Evolutionary conservation across 2,797 vertebrate genomes (phyloP), one percentile per base, ranked within the genome.

Genomic region (Chiroxiphia lanceolata): DNA sequence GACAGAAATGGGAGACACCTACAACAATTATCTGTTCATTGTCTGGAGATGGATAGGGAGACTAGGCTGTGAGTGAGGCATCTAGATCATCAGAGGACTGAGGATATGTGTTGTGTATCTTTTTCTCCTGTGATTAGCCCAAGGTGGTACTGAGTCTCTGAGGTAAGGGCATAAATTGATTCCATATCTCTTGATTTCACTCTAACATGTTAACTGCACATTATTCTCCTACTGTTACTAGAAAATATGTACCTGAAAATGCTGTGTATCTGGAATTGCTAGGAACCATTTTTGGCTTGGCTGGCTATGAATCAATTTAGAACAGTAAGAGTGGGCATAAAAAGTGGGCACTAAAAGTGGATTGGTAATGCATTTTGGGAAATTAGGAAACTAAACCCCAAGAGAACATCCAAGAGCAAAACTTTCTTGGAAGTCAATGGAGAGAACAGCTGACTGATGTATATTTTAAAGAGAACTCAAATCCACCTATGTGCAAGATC

Each of bases 151-250:
- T 57, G 34, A 75, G 33, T 68, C 33, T 81, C 36, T 67, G 36
- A 82, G 80, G 36, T 60, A 82, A 86, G 60, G 86, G 3, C 76
- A 53, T 15, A 29, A 84, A 90, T 72, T 91, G 54, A 90, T 91
- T 95, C 74, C 67, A 84, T 63, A 78, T 72, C 26, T 81, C 63
- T 80, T 83, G 48, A 89, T 91, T 95, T 79, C 38, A 54, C 42
- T 61, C 42, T 78, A 36, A n/a, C 50, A 57, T 36, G 42, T 92
- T 81, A 93, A 92, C 61, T 1, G 0, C 61, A 93, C 31, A 15
- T 87, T 83, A 81, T 78, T 91, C 38, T 77, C 38, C 45, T 75
- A 20, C 40, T 42, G 11, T 69, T 68, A 64, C 42, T 93, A 77
- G 78, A 89, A 90, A 92, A 85, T 40, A 11, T 3, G 21, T 84